Conservation (phyloP, 2,888 invertebrate species). For the Heliconius cydno region DNA sequence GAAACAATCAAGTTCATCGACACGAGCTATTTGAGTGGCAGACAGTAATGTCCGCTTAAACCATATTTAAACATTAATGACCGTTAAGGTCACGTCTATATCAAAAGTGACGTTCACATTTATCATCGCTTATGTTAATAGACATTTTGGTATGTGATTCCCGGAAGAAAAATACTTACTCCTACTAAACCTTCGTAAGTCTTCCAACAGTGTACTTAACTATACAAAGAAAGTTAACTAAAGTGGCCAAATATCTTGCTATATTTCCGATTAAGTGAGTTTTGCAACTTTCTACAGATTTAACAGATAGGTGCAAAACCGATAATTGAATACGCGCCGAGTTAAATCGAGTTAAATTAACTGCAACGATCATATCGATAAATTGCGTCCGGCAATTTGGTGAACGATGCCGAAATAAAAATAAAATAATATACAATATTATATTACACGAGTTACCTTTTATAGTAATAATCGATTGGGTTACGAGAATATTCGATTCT, state of each 20-base stretch:
- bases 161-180: not conserved
- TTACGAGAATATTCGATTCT: slow-evolving; percentile 36
- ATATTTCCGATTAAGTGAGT: slow-evolving; percentile 44
- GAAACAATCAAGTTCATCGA: slow-evolving; percentile 68
- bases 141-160: not conserved
- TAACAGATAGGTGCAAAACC: slow-evolving; percentile 46
- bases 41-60: slow-evolving; percentile 56
- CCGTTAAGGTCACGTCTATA: slow-evolving; percentile 55
- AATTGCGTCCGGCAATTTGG: slow-evolving; percentile 36
- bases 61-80: slow-evolving; percentile 61
- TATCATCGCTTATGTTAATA: slow-evolving; percentile 41
- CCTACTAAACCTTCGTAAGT: too few species aligned
- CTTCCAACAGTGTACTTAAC: not conserved
- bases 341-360: slow-evolving; percentile 35
- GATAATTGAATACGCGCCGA: slow-evolving; percentile 38
- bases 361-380: slow-evolving; percentile 35
- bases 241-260: slow-evolving; percentile 45
- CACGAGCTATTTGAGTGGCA: slow-evolving; percentile 64
- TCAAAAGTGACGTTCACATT: slow-evolving; percentile 50
- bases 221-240: slow-evolving; percentile 38
- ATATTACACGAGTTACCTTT: slow-evolving; percentile 39
- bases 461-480: slow-evolving; percentile 32
- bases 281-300: slow-evolving; percentile 56
- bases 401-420: slow-evolving; percentile 33
- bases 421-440: slow-evolving; percentile 32